Conservation (phyloP, 2,888 invertebrate genomes). For the Mythimna impura region DNA sequence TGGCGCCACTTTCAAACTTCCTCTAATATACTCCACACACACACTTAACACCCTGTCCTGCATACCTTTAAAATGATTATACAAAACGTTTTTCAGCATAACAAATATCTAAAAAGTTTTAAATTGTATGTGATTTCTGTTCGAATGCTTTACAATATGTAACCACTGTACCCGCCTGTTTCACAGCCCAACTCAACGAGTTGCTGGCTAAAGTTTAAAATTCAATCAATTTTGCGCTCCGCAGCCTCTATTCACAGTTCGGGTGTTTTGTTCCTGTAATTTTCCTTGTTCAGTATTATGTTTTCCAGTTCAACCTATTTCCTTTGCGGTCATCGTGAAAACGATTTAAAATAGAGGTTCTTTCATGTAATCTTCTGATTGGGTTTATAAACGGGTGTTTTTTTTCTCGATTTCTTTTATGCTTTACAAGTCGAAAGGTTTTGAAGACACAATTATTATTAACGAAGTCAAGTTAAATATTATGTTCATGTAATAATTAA, state of each 20-base stretch:
- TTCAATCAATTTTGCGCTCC: slow-evolving; percentile 81
- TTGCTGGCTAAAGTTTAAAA: slow-evolving; percentile 76
- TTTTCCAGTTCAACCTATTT: slow-evolving; percentile 50
- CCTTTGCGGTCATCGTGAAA: slow-evolving; percentile 55
- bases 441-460: neutral
- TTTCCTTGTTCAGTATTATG: slow-evolving; percentile 63
- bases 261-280: slow-evolving; percentile 70
- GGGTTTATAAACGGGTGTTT: slow-evolving; percentile 20
- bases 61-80: too few species aligned
- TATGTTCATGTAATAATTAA: neutral
- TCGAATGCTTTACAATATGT: slow-evolving; percentile 15
- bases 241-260: slow-evolving; percentile 69
- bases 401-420: slow-evolving; percentile 1
- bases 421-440: neutral
- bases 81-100: too few species aligned
- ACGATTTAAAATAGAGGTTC: slow-evolving; percentile 32
- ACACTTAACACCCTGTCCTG: too few species aligned
- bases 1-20: too few species aligned
- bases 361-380: slow-evolving; percentile 41
- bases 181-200: slow-evolving; percentile 58
- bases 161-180: slow-evolving; percentile 30
- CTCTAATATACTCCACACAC: too few species aligned
- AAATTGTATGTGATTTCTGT: neutral
- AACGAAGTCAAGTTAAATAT: neutral
- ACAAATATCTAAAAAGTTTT: too few species aligned